A percentile compares a stretch with the other conserved stretches of the same genome.
Conservation (phyloP, 2,113 vertebrate genomes). For the Narcine bancroftii region DNA sequence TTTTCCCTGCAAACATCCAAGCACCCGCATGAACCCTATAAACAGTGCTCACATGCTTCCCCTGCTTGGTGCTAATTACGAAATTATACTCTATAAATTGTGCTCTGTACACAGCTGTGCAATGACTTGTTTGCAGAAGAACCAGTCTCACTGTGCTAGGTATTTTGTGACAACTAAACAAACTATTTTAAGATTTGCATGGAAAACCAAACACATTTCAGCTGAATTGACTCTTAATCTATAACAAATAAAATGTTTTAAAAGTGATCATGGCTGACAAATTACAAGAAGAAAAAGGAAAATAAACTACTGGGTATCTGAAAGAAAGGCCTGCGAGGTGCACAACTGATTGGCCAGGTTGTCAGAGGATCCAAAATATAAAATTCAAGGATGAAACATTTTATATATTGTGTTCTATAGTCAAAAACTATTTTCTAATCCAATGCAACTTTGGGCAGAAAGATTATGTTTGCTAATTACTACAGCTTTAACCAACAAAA, state of each 20-base stretch:
- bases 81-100: no score
- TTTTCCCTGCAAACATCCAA: no score
- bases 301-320: background rate
- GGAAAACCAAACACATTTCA: background rate
- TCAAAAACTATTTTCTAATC: background rate
- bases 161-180: no score
- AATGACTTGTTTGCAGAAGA: no score
- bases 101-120: no score
- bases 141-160: no score
- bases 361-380: background rate
- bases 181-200: no score
- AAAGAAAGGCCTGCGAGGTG: background rate
- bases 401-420: no score
- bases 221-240: background rate
- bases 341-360: background rate
- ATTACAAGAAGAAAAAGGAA: background rate
- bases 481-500: background rate
- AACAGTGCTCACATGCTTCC: no score
- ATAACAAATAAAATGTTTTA: background rate
- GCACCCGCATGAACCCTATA: no score
- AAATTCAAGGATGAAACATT: background rate
- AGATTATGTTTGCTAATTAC: background rate
- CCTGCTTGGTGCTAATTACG: no score
- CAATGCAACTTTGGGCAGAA: background rate
- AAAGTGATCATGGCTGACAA: constrained; percentile 1